Base-by-base conservation (phyloP, 2,888 invertebrate species). In the Hetaerina titia region DNA sequence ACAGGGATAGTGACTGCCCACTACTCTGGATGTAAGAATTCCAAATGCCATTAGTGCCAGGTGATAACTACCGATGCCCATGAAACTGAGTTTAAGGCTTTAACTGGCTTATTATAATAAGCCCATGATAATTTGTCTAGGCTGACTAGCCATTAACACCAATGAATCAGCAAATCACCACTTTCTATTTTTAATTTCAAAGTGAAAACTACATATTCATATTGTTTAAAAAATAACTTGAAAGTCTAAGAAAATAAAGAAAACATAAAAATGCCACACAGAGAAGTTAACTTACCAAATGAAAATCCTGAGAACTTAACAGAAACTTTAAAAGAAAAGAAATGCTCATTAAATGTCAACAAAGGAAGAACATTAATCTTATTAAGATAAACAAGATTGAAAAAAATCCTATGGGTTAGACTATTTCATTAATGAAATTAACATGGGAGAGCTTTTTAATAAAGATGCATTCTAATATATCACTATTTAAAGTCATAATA, bases 261-360 rank as follows among this genome's bases (percentile, higher is more conserved):
- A 95, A 57, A 90, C 57, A 87, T 90, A 95, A 81, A 31, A 31
- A 69, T 7, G 7, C 89, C 95, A 94, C 89, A 94, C 22, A 58
- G 94, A 95, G 74, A 92, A 90, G 90, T 90, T 64, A 95, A 96
- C 96, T 96, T 96, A 96, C 96, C 96, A 95, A 95, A 96, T 95
- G 95, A 95, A 92, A 95, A 95, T 89, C 96, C 96, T 94, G 96
- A 95, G 95, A 96, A 96, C 95, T 95, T 96, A 95, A 96, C 96
- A 95, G 96, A 95, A 95, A 96, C 96, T 96, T 96, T 95, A 95
- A 96, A 96, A 95, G 95, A 96, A 95, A 95, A 95, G 95, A 89
- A 95, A 95, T 92, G 92, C 56, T 63, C 92, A 63, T 64, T 95
- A 88, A 95, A 89, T 2, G 58, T 74, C 57, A n/a, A 95, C n/a